These are phyloP conservation scores for Phodopus roborovskii DNA, from an alignment of 2,113 vertebrate species.

Conservation along the genomic window DNA sequence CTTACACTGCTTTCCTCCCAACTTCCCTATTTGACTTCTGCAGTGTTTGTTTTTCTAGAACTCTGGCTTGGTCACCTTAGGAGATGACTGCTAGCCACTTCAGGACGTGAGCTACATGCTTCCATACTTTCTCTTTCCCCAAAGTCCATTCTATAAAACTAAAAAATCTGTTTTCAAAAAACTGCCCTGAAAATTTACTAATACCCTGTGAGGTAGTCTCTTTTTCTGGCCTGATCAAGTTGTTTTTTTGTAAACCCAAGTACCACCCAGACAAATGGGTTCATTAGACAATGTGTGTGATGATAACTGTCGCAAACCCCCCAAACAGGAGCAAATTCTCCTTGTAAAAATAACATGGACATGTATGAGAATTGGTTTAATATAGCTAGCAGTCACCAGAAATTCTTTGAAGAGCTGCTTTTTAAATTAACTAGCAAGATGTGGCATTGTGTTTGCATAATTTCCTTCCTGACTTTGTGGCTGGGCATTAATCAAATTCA, in stretches of 20 bases:
- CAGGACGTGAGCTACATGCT: not conserved
- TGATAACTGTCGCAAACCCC: not conserved
- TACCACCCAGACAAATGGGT: not conserved
- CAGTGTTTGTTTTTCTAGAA: not conserved
- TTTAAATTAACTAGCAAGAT: not conserved
- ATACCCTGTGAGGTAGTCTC: too few species aligned
- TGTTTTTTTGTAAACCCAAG: not conserved
- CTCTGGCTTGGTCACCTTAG: not conserved
- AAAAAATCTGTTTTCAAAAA: not conserved
- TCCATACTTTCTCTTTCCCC: not conserved
- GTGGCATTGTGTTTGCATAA: not conserved
- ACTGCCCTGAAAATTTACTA: not conserved
- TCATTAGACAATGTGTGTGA: fast-evolving
- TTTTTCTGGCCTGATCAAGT: not conserved
- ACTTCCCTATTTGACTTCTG: not conserved
- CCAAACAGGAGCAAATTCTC: not conserved
- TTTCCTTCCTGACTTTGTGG: not conserved
- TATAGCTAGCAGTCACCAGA: not conserved
- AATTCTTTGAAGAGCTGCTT: not conserved
- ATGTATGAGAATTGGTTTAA: not conserved
- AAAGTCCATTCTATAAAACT: not conserved
- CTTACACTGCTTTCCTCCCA: not conserved
- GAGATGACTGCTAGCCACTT: not conserved
- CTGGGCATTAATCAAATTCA: not conserved
- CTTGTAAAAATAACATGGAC: not conserved